Base-by-base conservation (phyloP, 2,797 vertebrate species). In the Danionella dracula region DNA sequence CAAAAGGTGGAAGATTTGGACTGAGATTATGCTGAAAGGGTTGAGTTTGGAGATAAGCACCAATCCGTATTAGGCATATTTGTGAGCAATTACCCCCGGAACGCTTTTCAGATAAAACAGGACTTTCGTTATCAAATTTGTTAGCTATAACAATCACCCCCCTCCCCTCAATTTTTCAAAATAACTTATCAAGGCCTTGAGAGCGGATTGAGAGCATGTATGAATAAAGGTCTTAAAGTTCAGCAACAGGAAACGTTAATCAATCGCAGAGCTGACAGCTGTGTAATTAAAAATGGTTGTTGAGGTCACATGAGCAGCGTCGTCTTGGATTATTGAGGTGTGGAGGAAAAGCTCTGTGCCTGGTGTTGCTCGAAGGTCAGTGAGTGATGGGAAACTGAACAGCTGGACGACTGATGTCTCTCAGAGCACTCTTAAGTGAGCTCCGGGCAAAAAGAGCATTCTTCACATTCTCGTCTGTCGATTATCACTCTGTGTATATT, bases 31-130 rank as follows among this genome's bases (percentile, higher is more conserved):
- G 10, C 23, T 64, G 53, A 70, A 66, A 66, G 63, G 64, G 55
- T 68, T 45, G 50, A 35, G 70, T 58, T 35, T 71, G 54, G 54
- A 78, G 76, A 78, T 75, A 70, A 74, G 71, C 59, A 1, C 37
- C 37, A 49, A 71, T 74, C 68, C 63, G 53, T 23, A 15, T 53
- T 41, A 56, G 49, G 62, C 49, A 51, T 65, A 68, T 70, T 70
- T 68, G 31, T 10, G 12, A 62, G 50, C 50, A 66, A 68, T 75
- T 73, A 51, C 54, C 55, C 32, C 16, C 17, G 41, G 67, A 73
- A 55, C 40, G 44, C 70, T 71, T 45, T 55, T 58, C 29, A 75
- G 64, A 78, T 75, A 35, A 68, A 75, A 68, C 65, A 31, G 44
- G 15, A 37, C 34, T 32, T 70, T 54, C 48, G 40, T 48, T 55